Evolutionary conservation across 2,888 invertebrate genomes (phyloP).

Genomic region (Athrips mouffetella): DNA sequence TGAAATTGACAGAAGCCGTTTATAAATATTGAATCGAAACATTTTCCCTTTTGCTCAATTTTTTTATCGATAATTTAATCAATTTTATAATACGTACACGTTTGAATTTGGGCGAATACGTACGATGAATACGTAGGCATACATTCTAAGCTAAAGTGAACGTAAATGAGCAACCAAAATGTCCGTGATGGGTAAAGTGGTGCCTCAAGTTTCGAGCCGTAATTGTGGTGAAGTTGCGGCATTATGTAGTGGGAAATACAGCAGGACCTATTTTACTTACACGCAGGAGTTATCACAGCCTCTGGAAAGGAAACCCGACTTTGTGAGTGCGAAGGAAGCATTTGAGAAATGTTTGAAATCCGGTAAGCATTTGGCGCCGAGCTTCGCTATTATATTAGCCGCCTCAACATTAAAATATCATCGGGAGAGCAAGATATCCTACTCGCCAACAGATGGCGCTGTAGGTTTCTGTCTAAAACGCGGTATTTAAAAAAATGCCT

Average conservation of each 20-base stretch:
- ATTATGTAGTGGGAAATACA: constrained; percentile 47
- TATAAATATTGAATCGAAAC: too few relatives aligned
- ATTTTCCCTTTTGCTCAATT: too few relatives aligned
- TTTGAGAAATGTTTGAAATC: constrained; percentile 87
- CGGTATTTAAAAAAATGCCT: too few relatives aligned
- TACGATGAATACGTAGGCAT: background rate
- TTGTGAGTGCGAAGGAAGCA: constrained; percentile 85
- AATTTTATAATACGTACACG: too few relatives aligned
- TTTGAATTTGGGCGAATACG: background rate
- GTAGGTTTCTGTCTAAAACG: too few relatives aligned
- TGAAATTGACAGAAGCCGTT: too few relatives aligned
- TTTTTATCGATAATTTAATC: too few relatives aligned
- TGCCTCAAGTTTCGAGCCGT: constrained; percentile 51
- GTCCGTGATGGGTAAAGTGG: constrained; percentile 62
- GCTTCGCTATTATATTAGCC: too few relatives aligned
- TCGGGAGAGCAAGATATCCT: too few relatives aligned
- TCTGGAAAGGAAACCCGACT: constrained; percentile 84
- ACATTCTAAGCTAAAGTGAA: background rate
- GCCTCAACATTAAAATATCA: too few relatives aligned
- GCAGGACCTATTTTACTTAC: constrained; percentile 85
- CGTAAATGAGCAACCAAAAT: constrained; percentile 29
- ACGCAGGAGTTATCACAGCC: constrained; percentile 90
- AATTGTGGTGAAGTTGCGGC: constrained; percentile 56
- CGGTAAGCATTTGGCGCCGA: constrained; percentile 84
- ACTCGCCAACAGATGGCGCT: too few relatives aligned